Evolutionary conservation across 2,797 vertebrate species (phyloP), one percentile per base, ranked within the genome.

Genomic region (Coregonus suidteri): DNA sequence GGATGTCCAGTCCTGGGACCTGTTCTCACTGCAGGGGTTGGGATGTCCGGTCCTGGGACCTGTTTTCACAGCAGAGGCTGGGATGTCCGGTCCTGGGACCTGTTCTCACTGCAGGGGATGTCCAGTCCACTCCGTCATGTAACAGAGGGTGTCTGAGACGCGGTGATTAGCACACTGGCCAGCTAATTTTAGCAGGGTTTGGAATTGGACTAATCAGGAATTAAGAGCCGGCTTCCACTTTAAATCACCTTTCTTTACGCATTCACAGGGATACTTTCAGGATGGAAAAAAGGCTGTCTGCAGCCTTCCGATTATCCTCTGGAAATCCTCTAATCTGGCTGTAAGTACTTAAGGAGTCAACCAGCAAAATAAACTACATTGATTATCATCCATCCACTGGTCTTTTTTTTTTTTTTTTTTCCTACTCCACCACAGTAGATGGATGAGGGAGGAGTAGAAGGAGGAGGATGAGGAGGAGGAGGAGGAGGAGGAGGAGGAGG

Each of bases 351-450:
- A 95, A 94, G 93, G 95, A 97, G 92, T 93, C 94, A 96, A 93
- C 93, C 94, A 95, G 92, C 90, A 93, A 96, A 96, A 96, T 96
- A 96, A 97, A 96, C 94, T 95, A 93, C 90, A 92, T 93, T 96
- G 96, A 96, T 96, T 95, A 95, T 95, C 93, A 96, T 95, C 91
- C 59, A 30, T 64, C 88, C 90, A 92, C 89, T 93, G 92, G 90
- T 25, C 94, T 94, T 90, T 84, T 86, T 82, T 35, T 54, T 56
- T 54, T 56, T 0, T 56, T 56, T 6, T 62, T 62, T 59, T 59
- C 56, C 56, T 13, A 13, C 62, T 31, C 73, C 67, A 47, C 30
- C 78, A 54, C 90, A 86, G 81, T 91, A 86, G 85, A 92, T 87
- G 83, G 88, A 89, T 88, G 85, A 73, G 84, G 75, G 30, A 3